These are phyloP conservation scores for Zaprionus ornatus DNA, from an alignment of 1,140 invertebrate species.

Conservation along the genomic window DNA sequence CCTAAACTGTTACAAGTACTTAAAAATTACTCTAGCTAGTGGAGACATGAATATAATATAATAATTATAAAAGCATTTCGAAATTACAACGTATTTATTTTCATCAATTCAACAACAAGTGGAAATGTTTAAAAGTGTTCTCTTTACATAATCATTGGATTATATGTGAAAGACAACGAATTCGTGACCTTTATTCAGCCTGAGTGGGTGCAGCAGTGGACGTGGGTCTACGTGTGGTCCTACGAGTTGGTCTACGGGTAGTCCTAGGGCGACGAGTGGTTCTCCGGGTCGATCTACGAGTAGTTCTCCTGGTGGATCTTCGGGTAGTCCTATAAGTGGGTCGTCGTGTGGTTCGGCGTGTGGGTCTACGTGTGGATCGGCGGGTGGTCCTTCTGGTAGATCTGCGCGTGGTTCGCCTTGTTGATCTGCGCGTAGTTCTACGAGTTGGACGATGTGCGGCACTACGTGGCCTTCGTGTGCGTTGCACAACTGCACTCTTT, in stretches of 20 bases:
- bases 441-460: background rate
- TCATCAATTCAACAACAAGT: constrained; percentile 47
- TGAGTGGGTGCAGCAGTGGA: background rate
- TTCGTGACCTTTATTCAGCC: background rate
- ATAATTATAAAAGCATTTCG: constrained; percentile 60
- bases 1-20: constrained; percentile 78
- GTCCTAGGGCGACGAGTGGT: background rate
- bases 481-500: background rate
- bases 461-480: background rate
- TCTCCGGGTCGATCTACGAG: background rate
- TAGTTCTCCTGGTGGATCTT: background rate
- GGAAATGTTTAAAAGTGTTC: background rate
- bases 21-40: constrained; percentile 65
- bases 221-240: background rate
- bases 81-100: constrained; percentile 51
- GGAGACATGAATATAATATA: too few relatives aligned
- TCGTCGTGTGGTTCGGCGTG: background rate
- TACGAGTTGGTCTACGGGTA: background rate
- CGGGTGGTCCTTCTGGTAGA: background rate
- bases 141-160: constrained; percentile 5
- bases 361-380: background rate
- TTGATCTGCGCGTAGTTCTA: background rate
- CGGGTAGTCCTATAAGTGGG: background rate
- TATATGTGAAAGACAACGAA: background rate
- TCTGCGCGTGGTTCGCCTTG: background rate